Percentiles rank a stretch among this genome's conserved stretches.
These are phyloP conservation scores for Parnassius orleans DNA, from an alignment of 2,888 invertebrate species.

Conservation along the genomic window DNA sequence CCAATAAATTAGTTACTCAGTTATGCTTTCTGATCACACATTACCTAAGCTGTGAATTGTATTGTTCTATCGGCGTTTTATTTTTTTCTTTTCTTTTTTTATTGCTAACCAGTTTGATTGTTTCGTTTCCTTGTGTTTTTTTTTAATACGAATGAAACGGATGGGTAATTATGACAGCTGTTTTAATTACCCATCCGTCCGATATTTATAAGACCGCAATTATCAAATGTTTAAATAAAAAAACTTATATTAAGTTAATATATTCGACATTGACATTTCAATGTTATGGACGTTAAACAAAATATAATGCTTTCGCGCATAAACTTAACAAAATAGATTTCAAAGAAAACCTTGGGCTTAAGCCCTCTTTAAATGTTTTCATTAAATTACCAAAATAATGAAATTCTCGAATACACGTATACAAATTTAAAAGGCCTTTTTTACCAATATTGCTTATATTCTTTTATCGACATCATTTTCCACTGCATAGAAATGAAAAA, in stretches of 20 bases:
- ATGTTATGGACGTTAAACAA: too few species aligned
- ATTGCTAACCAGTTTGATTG: slow-evolving; percentile 15
- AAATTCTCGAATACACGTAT: too few species aligned
- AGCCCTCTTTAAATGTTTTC: too few species aligned
- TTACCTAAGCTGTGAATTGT: slow-evolving; percentile 23
- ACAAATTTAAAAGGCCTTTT: too few species aligned
- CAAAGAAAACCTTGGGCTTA: too few species aligned
- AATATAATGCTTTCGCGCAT: too few species aligned
- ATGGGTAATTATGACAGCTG: neutral
- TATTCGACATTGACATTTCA: too few species aligned
- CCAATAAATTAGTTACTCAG: slow-evolving; percentile 28
- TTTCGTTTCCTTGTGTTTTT: slow-evolving; percentile 21
- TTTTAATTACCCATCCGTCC: slow-evolving; percentile 19
- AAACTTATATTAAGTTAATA: neutral
- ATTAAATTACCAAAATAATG: too few species aligned
- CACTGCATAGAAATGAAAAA: too few species aligned
- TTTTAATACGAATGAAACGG: slow-evolving; percentile 13
- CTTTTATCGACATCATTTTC: too few species aligned
- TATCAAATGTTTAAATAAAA: slow-evolving; percentile 2
- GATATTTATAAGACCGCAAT: neutral
- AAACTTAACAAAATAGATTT: too few species aligned
- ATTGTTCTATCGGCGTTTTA: slow-evolving; percentile 22
- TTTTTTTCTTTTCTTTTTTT: slow-evolving; percentile 19
- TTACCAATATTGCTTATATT: too few species aligned
- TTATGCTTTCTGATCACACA: slow-evolving; percentile 29